phyloP scores from a whole-genome alignment of 2,113 vertebrate genomes.

The Chaetodon trifascialis region DNA sequence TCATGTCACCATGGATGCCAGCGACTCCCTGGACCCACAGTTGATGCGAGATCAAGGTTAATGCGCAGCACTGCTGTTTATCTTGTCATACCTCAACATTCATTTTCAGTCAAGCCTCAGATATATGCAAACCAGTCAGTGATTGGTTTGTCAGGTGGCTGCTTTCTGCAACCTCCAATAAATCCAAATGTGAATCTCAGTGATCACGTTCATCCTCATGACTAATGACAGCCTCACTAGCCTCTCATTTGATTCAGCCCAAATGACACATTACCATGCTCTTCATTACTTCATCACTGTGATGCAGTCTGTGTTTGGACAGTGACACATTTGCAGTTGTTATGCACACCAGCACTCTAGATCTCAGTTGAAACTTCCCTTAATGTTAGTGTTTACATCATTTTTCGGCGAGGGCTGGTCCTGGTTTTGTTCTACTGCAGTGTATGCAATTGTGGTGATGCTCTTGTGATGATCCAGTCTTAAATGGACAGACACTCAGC shows the following conservation, averaged over 20 bases:
- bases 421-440: not conserved
- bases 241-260: not conserved
- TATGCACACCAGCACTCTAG: not conserved
- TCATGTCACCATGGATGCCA: not conserved
- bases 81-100: not conserved
- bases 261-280: slow-evolving; percentile 1
- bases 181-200: not conserved
- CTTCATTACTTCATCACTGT: not conserved
- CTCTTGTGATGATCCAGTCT: not conserved
- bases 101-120: not conserved
- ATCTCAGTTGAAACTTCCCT: not conserved
- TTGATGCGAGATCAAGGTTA: not conserved
- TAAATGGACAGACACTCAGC: not conserved
- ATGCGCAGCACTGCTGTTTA: not conserved
- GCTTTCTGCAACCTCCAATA: not conserved
- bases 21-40: not conserved
- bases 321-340: slow-evolving; percentile 8
- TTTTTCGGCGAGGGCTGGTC: not conserved
- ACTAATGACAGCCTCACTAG: not conserved
- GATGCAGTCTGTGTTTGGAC: slow-evolving; percentile 17
- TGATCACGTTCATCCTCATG: slow-evolving; percentile 8
- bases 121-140: not conserved
- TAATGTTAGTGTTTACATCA: not conserved
- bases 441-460: not conserved
- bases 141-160: not conserved